A percentile compares a stretch with the other conserved stretches of the same genome.
phyloP scores from a whole-genome alignment of 2,888 invertebrate genomes.

The Aphelenchoides bicaudatus region DNA sequence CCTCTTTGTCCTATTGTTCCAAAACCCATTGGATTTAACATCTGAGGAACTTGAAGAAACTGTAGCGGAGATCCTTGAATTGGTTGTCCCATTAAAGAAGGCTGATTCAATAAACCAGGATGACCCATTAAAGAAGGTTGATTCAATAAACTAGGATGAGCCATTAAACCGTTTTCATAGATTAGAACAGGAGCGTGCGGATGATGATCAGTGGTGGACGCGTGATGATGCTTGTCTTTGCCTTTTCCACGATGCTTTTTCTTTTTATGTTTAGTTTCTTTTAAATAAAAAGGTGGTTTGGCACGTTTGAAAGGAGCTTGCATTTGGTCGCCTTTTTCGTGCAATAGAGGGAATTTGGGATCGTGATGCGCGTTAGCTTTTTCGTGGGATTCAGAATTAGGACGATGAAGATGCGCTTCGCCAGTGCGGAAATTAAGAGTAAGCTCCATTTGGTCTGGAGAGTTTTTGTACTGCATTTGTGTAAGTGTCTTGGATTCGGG shows the following conservation, averaged over 20 bases:
- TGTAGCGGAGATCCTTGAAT: no score
- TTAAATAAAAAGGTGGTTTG: conserved; percentile 4
- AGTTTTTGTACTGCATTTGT: conserved; percentile 15
- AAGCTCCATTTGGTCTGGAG: conserved; percentile 3
- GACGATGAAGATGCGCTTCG: conserved; percentile 1
- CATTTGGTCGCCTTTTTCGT: neutral
- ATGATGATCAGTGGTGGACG: neutral
- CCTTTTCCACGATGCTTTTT: neutral
- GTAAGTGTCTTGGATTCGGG: conserved; percentile 8
- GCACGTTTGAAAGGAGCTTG: conserved; percentile 1
- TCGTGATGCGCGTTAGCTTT: conserved; percentile 9
- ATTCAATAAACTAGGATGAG: no score
- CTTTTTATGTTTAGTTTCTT: conserved; percentile 4
- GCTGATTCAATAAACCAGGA: no score
- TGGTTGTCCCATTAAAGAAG: no score
- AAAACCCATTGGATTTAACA: no score
- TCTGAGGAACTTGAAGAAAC: no score
- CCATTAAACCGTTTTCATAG: neutral
- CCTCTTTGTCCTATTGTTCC: no score
- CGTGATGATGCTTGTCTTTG: neutral
- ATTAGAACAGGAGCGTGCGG: neutral
- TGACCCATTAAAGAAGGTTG: no score
- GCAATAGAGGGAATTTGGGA: conserved; percentile 17
- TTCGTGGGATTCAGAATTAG: no score
- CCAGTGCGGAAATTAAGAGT: conserved; percentile 6